These are phyloP conservation scores for Serrognathus titanus DNA, from an alignment of 2,888 invertebrate species.

Conservation along the genomic window DNA sequence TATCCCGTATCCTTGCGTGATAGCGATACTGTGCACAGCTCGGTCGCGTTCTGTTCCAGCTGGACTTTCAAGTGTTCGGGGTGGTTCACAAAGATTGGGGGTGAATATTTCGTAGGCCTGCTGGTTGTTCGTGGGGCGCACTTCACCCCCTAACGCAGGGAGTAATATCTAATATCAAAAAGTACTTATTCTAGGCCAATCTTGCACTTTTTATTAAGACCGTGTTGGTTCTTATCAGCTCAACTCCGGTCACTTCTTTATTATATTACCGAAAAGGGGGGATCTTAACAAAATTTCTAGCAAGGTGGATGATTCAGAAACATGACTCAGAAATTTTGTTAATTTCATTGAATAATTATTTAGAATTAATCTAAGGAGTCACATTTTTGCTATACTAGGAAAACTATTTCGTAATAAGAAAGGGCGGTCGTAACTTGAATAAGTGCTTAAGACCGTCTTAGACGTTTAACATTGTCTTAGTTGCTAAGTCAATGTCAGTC, in stretches of 20 bases:
- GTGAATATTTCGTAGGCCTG: conserved; percentile 16
- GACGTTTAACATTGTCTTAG: no score
- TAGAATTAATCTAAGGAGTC: no score
- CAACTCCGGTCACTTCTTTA: neutral
- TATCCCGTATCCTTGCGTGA: conserved; percentile 46
- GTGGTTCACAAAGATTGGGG: conserved; percentile 11
- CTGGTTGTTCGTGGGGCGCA: conserved; percentile 19
- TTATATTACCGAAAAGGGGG: neutral
- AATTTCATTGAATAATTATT: no score
- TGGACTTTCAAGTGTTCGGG: conserved; percentile 22
- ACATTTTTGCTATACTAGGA: no score
- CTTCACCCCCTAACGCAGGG: conserved; percentile 21
- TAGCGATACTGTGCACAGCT: conserved; percentile 35
- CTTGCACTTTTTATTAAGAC: neutral
- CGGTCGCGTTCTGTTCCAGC: conserved; percentile 34
- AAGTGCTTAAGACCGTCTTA: no score
- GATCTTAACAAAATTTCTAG: no score
- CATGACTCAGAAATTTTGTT: no score
- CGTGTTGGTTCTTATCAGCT: neutral
- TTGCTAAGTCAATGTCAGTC: no score
- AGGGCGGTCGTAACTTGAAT: no score
- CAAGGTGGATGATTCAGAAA: no score
- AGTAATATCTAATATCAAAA: conserved; percentile 37
- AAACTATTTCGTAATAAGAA: no score
- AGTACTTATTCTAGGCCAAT: conserved; percentile 23